These are phyloP conservation scores for Pharmacophagus antenor DNA, from an alignment of 2,888 invertebrate genomes.

Conservation along the genomic window DNA sequence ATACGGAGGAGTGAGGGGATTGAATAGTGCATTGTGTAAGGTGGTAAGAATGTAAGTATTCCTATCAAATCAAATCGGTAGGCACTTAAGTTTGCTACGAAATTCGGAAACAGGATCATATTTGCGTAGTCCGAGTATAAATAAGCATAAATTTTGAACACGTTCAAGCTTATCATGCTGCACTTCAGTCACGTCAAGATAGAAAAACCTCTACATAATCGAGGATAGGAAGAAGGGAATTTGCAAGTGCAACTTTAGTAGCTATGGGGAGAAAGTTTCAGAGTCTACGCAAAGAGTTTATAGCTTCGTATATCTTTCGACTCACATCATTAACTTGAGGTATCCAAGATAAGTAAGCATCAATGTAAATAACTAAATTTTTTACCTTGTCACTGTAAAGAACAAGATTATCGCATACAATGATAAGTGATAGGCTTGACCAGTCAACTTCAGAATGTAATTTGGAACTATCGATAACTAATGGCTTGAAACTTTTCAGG, in stretches of 20 bases:
- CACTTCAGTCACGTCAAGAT: neutral
- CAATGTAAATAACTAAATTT: neutral
- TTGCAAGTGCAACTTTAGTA: neutral
- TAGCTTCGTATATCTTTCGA: neutral
- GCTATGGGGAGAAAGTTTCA: neutral
- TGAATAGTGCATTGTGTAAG: neutral
- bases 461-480: neutral
- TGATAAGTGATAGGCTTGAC: neutral
- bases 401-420: neutral
- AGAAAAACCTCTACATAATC: neutral
- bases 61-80: no score
- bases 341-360: neutral
- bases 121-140: neutral
- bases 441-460: neutral
- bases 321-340: neutral
- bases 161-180: neutral
- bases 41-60: neutral
- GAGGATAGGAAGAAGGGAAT: neutral
- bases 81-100: no score
- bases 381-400: neutral
- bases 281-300: neutral
- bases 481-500: neutral
- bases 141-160: neutral
- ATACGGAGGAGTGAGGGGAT: neutral
- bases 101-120: neutral